Evolutionary conservation across 2,113 vertebrate species (phyloP), one percentile per base, ranked within the genome.

Genomic region (Aptenodytes patagonicus): DNA sequence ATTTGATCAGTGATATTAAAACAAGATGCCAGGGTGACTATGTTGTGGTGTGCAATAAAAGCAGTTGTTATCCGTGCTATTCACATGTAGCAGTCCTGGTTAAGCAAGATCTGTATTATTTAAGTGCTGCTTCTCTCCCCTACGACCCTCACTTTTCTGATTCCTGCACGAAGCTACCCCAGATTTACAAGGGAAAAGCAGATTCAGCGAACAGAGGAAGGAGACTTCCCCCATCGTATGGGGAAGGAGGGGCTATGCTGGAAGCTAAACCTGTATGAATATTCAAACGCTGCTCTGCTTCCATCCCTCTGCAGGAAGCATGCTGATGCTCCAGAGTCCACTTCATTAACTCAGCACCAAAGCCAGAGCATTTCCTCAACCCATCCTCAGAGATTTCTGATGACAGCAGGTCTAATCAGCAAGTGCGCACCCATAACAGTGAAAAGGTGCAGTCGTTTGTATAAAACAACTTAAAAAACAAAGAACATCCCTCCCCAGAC

Each of bases 351-450:
- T 16, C 31, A 2, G 75, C 69, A 65, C 18, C 75, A 75, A 89
- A 90, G 8, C 51, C 85, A 62, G 84, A 52, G 60, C 11, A 0
- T n/a, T 84, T 94, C 73, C 84, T 40, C 61, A 47, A 6, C 24
- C 0, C 0, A 18, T 36, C 34, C 40, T 38, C 29, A 1, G 46
- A 61, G 26, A 22, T 9, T 29, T 62, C 76, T 62, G n/a, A 47
- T 32, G 51, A 52, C 28, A 49, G 83, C 65, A 47, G 52, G 46
- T 62, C 91, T 77, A 61, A 75, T 5, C 79, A 58, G 83, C 80
- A 57, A 21, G 9, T 87, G 69, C 91, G 61, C 19, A 55, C 36
- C 57, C 66, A 3, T 1, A 36, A 26, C 0, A 4, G 38, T 9
- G 28, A 71, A 68, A 71, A 82, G 19, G 24, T 28, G 12, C 46